Base-by-base conservation (phyloP, 1,140 invertebrate species). In the Protaetia brevitarsis region DNA sequence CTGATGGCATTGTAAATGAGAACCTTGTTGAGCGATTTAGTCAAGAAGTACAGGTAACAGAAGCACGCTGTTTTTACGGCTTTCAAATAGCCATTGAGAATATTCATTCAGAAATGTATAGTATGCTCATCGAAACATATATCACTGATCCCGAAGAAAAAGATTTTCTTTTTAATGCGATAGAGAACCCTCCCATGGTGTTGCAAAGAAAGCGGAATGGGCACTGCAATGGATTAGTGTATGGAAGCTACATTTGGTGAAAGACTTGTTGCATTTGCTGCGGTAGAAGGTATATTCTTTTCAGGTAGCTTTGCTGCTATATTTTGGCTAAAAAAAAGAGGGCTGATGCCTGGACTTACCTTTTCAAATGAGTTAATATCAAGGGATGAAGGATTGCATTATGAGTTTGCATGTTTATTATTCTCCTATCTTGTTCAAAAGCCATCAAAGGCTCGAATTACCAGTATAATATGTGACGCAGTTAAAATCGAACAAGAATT, bases 1-100 rank as follows among this genome's bases (percentile, higher is more conserved):
- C 96, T 56, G 98, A 99, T 87, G 98, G 98, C 21, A 99, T 99
- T 77, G 97, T 99, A 0, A 99, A 99, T 83, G 97, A 99, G 80
- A 99, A 99, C 83, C 82, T 99, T 11, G 95, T 99, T 8, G 97
- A 99, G 77, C 84, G 96, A 63, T 99, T 99, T 79, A 94, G 91
- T 63, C 94, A 98, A 73, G 97, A 99, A 82, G 95, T 99, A 4
- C 95, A 99, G 81, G 85, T 98, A 1, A 91, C 96, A 0, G 98
- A 99, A 81, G 98, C 98, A 0, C 86, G 96, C 57, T 99, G 91
- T 79, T 99, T 99, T 77, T 99, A 99, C 82, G 96, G 97, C 1
- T 99, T 99, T 75, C 98, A 99, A 82, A 96, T 99, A 67, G 95
- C 96, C 1, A 99, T 99, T 86, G 98, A 99, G 81, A 99, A 99